phyloP scores from a whole-genome alignment of 2,113 vertebrate genomes.

The Chroicocephalus ridibundus region DNA sequence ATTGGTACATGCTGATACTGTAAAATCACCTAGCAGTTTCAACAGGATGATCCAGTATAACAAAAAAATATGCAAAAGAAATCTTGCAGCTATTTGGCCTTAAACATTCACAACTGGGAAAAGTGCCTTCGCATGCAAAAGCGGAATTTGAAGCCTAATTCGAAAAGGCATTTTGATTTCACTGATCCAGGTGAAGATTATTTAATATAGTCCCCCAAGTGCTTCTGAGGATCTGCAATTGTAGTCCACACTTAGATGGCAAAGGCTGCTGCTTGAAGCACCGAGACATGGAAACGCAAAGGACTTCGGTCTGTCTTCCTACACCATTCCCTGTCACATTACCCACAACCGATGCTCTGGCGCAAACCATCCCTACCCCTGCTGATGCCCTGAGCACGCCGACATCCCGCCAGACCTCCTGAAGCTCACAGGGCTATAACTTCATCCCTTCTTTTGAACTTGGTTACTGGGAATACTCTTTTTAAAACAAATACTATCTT shows the following conservation, averaged over 20 bases:
- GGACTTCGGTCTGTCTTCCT: fast-evolving
- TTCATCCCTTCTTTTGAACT: background rate
- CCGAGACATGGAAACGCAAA: fast-evolving
- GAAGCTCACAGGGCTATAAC: background rate
- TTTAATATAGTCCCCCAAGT: background rate
- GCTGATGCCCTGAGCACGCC: fast-evolving
- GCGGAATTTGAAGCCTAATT: background rate
- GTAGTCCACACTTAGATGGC: too few relatives aligned
- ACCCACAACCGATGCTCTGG: background rate
- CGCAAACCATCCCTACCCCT: background rate
- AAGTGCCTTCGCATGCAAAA: background rate
- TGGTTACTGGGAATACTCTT: too few relatives aligned
- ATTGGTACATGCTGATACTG: background rate
- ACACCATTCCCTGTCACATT: background rate
- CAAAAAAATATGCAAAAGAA: background rate
- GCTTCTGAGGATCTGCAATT: background rate
- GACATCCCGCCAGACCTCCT: background rate
- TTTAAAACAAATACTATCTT: background rate
- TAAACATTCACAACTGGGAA: background rate
- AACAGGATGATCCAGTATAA: background rate
- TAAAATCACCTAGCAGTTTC: background rate
- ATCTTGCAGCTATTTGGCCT: background rate
- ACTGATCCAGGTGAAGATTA: background rate
- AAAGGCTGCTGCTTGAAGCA: background rate
- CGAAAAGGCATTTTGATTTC: background rate